Percentiles rank a stretch among this genome's conserved stretches.
phyloP scores from a whole-genome alignment of 2,113 vertebrate species.

The Mus musculus region GRCm39 chr13:48051001-48051500 shows the following conservation, averaged over 20 bases:
- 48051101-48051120: not conserved
- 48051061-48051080: not conserved
- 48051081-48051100: not conserved
- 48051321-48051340: not conserved
- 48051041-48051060: not conserved
- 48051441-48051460: not conserved
- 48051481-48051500: not conserved
- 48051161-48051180: not conserved
- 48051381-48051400: not conserved
- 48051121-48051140: not conserved
- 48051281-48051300: not conserved
- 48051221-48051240: constrained; percentile 3
- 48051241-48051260: not conserved
- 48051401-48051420: not conserved
- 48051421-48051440: not conserved
- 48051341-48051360: constrained; percentile 2
- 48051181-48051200: constrained; percentile 7
- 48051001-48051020: not conserved
- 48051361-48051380: not conserved
- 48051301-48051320: not conserved
- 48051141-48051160: not conserved
- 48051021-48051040: not conserved
- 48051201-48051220: not conserved
- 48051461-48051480: not conserved
- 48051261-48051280: not conserved